These are phyloP conservation scores for Pomatostomus ruficeps DNA, from an alignment of 2,113 vertebrate species.

Conservation along the genomic window DNA sequence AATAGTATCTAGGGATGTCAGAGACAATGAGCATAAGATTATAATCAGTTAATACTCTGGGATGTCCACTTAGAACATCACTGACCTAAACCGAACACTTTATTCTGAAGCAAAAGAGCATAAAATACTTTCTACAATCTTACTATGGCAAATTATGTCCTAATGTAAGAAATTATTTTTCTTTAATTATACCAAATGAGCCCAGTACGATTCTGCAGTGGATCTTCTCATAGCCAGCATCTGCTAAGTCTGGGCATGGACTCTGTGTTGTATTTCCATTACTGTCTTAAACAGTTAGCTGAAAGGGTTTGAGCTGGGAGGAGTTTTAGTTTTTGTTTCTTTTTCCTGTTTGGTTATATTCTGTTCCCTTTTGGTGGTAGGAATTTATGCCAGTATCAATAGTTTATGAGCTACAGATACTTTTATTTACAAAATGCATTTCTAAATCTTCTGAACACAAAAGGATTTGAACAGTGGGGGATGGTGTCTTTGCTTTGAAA, in stretches of 20 bases:
- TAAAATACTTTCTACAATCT: background rate
- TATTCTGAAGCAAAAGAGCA: background rate
- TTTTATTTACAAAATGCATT: background rate
- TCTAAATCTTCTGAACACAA: background rate
- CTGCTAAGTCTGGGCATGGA: background rate
- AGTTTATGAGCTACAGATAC: background rate
- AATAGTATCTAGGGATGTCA: background rate
- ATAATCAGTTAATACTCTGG: background rate
- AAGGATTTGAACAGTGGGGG: background rate
- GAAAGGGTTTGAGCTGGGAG: background rate
- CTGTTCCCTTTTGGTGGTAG: background rate
- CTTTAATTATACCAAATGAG: background rate
- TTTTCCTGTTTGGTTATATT: background rate
- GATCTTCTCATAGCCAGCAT: background rate
- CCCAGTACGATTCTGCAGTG: background rate
- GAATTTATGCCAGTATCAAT: background rate
- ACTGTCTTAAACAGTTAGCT: background rate
- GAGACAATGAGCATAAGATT: background rate
- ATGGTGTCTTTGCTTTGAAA: background rate
- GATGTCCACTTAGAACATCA: background rate
- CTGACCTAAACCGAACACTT: fast-evolving
- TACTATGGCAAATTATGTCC: background rate
- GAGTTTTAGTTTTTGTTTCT: background rate
- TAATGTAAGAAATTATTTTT: background rate
- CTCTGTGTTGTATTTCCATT: background rate